Evolutionary conservation across 2,113 vertebrate species (phyloP).

Genomic region (Alligator sinensis): DNA sequence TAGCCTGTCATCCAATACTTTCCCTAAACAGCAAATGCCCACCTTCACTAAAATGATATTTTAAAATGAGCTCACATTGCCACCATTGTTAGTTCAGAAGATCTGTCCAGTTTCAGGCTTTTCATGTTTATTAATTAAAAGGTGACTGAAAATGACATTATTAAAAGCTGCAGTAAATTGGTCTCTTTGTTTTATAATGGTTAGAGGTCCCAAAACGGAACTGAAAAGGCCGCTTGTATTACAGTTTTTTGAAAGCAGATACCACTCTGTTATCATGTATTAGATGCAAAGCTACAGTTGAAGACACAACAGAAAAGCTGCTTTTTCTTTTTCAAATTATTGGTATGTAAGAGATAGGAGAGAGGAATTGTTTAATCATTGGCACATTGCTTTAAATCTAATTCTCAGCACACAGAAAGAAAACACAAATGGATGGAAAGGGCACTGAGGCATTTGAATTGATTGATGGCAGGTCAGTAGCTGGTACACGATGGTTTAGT

Average conservation of each 20-base stretch:
- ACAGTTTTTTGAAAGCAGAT: slow-evolving; percentile 37
- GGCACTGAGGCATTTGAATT: slow-evolving; percentile 71
- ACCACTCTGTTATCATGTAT: slow-evolving; percentile 43
- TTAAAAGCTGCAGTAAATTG: slow-evolving; percentile 51
- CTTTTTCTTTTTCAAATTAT: slow-evolving; percentile 57
- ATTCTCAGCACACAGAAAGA: slow-evolving; percentile 54
- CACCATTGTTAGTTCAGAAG: slow-evolving; percentile 52
- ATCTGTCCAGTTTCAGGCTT: slow-evolving; percentile 43
- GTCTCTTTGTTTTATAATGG: slow-evolving; percentile 52
- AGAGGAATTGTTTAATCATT: slow-evolving; percentile 71
- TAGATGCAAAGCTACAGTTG: slow-evolving; percentile 50
- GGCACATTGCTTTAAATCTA: slow-evolving; percentile 64
- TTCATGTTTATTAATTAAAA: slow-evolving; percentile 71
- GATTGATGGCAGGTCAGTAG: slow-evolving; percentile 68
- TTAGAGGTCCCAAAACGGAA: slow-evolving; percentile 47
- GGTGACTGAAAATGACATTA: slow-evolving; percentile 55
- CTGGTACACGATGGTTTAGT: slow-evolving; percentile 59
- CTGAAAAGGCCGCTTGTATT: slow-evolving; percentile 52
- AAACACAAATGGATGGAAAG: slow-evolving; percentile 71
- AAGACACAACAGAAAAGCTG: slow-evolving; percentile 50
- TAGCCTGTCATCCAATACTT: slow-evolving; percentile 20
- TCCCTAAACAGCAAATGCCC: slow-evolving; percentile 22
- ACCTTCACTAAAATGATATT: slow-evolving; percentile 51
- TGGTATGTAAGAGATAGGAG: slow-evolving; percentile 54
- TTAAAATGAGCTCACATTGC: slow-evolving; percentile 34